Evolutionary conservation across 1,140 invertebrate species (phyloP).

Genomic region (Drosophila bocqueti): DNA sequence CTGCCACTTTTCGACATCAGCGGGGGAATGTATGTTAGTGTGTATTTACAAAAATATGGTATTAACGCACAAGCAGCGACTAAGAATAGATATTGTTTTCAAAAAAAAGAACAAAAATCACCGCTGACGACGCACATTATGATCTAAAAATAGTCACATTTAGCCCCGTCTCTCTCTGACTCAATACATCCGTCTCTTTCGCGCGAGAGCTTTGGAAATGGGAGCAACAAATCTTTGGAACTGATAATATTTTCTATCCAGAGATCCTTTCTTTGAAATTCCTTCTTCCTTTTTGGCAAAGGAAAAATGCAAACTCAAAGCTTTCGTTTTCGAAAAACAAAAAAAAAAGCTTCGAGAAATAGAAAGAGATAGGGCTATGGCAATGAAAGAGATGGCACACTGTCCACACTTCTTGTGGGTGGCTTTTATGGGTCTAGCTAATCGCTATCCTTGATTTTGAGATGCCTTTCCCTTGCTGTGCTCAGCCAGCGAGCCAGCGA

Average conservation of each 20-base stretch:
- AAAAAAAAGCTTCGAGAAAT: not conserved
- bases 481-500: not conserved
- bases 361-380: not conserved
- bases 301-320: not conserved
- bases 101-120: conserved; percentile 73
- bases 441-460: conserved; percentile 53
- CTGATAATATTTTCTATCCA: not conserved
- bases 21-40: conserved; percentile 56
- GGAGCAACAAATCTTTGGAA: not conserved
- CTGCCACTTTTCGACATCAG: conserved; percentile 18
- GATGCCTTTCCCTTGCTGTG: conserved; percentile 19
- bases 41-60: conserved; percentile 80
- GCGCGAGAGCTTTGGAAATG: not conserved
- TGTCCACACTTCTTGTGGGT: conserved; percentile 41
- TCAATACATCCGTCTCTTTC: conserved; percentile 5
- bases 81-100: conserved; percentile 78
- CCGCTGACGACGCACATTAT: conserved; percentile 78
- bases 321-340: not conserved
- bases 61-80: conserved; percentile 74
- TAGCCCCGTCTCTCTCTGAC: conserved; percentile 11
- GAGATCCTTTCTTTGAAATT: not conserved
- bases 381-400: conserved; percentile 3
- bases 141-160: conserved; percentile 61
- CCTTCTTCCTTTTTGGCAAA: not conserved
- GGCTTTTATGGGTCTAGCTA: conserved; percentile 46